These are phyloP conservation scores for Tyria jacobaeae DNA, from an alignment of 2,888 invertebrate species.

Conservation along the genomic window DNA sequence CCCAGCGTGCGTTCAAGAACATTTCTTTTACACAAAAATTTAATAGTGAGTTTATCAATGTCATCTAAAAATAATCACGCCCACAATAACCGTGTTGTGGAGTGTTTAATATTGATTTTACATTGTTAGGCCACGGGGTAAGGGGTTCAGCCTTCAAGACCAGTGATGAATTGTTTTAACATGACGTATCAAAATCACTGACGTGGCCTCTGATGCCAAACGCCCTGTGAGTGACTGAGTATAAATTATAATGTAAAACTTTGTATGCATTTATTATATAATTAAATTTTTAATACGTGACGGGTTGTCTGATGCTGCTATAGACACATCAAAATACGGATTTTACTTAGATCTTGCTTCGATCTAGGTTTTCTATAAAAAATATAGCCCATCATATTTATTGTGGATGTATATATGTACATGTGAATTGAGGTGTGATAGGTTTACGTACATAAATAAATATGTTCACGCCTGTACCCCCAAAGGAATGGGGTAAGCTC, in stretches of 20 bases:
- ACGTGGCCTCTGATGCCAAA: constrained; percentile 34
- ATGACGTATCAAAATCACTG: constrained; percentile 71
- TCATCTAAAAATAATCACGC: constrained; percentile 47
- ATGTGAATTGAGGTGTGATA: too few species aligned
- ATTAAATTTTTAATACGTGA: neutral
- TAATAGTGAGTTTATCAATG: constrained; percentile 41
- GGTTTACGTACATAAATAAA: too few species aligned
- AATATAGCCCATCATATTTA: too few species aligned
- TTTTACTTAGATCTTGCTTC: too few species aligned
- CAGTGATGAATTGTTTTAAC: constrained; percentile 70
- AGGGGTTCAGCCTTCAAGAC: constrained; percentile 56
- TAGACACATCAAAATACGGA: too few species aligned
- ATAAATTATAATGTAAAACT: constrained; percentile 2
- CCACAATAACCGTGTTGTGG: constrained; percentile 38
- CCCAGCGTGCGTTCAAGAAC: constrained; percentile 15
- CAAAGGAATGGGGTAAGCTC: too few species aligned
- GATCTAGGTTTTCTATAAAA: too few species aligned
- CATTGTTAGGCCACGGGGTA: constrained; percentile 67
- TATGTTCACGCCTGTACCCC: too few species aligned
- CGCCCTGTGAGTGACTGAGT: constrained; percentile 36
- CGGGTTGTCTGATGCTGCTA: neutral
- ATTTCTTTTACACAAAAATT: constrained; percentile 16
- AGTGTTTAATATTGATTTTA: constrained; percentile 73
- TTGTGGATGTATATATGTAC: too few species aligned
- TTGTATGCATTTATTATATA: neutral